phyloP scores from a whole-genome alignment of 2,888 invertebrate species.

The Hemaris fuciformis region DNA sequence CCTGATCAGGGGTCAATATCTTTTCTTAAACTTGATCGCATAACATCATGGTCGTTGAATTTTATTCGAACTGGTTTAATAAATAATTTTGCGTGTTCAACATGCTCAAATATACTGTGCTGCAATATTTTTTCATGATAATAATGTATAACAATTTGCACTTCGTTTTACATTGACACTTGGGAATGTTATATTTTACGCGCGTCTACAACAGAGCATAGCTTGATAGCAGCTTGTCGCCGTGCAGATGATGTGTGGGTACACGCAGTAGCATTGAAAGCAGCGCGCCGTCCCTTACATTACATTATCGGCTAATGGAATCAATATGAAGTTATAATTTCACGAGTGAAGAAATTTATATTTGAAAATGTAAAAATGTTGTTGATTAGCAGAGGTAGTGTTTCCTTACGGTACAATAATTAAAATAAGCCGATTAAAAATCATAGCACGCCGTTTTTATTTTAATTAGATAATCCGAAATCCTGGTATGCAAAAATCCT shows the following conservation, averaged over 20 bases:
- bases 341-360: background rate
- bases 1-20: conserved; percentile 72
- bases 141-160: conserved; percentile 4
- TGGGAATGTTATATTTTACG: conserved; percentile 18
- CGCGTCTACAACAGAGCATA: background rate
- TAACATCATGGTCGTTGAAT: conserved; percentile 53
- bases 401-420: background rate
- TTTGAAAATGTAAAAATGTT: background rate
- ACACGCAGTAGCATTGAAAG: background rate
- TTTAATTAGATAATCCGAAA: background rate
- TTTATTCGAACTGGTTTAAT: conserved; percentile 64
- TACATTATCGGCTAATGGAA: background rate
- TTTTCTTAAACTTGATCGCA: conserved; percentile 62
- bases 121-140: conserved; percentile 22
- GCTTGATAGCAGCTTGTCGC: background rate
- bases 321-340: background rate
- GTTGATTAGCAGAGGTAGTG: background rate
- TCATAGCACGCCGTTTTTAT: background rate
- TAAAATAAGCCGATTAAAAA: background rate
- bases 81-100: conserved; percentile 36
- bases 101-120: conserved; percentile 17
- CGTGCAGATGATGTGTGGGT: background rate
- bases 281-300: background rate
- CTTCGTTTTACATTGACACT: conserved; percentile 26
- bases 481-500: background rate